Evolutionary conservation across 2,113 vertebrate genomes (phyloP), one percentile per base, ranked within the genome.

Genomic region (Ammodytes dubius): DNA sequence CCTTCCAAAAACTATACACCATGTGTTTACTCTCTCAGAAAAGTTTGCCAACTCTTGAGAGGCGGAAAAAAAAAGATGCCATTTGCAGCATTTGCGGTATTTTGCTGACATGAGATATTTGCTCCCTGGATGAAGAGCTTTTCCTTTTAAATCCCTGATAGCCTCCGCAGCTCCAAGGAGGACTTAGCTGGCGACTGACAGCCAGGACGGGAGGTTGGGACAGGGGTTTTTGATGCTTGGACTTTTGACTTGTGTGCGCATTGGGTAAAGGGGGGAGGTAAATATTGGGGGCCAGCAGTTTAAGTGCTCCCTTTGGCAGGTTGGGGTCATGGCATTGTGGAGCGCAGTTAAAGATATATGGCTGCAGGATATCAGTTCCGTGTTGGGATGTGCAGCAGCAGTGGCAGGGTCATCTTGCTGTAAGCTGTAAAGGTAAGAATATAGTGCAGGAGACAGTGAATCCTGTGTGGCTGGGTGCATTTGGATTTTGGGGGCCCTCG

Each of bases 61-160:
- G 43, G 57, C 65, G 60, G 65, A 79, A 83, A 88, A 88, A 61
- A 79, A 83, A 88, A 88, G 71, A 87, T 71, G 83, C 81, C 76
- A 87, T 91, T 93, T 90, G 87, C 82, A 86, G 87, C 72, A 84
- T 89, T 90, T 86, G 63, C 54, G 79, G 69, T 63, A 72, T 90
- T 92, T 90, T 92, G 91, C 91, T 94, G 92, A 93, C 91, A 90
- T 82, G 85, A 84, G 64, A 85, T 82, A 89, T 90, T 89, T 89
- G 90, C 81, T 90, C 90, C 80, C 70, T 79, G 91, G 92, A 95
- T 94, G 90, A 93, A 94, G 77, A 87, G 92, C 88, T 93, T 94
- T 92, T 88, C 82, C 76, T 71, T 27, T 87, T 84, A 93, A 94
- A 93, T 89, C 91, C 92, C 87, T 72, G 88, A 94, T 93, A 89